Percentiles rank a stretch among this genome's conserved stretches.
Conservation (phyloP, 2,797 vertebrate genomes). For the Lepus townsendii region DNA sequence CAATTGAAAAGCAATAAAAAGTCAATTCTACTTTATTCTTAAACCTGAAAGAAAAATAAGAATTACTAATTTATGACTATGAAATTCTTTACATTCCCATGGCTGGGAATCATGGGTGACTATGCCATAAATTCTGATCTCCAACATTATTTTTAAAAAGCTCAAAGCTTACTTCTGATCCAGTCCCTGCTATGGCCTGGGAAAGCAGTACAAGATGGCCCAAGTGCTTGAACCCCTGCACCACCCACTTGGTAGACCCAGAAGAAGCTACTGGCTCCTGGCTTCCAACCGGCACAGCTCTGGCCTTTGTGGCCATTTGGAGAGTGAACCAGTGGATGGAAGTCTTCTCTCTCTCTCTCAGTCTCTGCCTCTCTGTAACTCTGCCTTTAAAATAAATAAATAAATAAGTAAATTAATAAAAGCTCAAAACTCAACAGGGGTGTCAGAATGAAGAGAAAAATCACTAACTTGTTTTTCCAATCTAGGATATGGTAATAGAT, state of each 20-base stretch:
- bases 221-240: no score
- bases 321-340: no score
- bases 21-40: conserved; percentile 15
- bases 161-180: not conserved
- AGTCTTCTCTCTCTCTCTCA: no score
- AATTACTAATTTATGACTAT: conserved; percentile 14
- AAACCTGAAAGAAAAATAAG: not conserved
- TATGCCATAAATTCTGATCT: conserved; percentile 39
- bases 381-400: no score
- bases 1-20: not conserved
- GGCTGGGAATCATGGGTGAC: not conserved
- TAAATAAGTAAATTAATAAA: not conserved
- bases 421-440: not conserved
- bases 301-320: no score
- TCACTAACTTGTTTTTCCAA: conserved; percentile 12
- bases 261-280: no score
- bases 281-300: no score
- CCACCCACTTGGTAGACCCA: no score
- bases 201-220: no score
- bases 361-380: no score
- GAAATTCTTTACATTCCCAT: not conserved
- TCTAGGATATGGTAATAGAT: conserved; percentile 46
- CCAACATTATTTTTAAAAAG: conserved; percentile 46
- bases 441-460: not conserved
- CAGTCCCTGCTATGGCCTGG: no score